Percentiles rank a stretch among this genome's conserved stretches.
Conservation (phyloP, 2,888 invertebrate species). For the Campaea margaritaria region DNA sequence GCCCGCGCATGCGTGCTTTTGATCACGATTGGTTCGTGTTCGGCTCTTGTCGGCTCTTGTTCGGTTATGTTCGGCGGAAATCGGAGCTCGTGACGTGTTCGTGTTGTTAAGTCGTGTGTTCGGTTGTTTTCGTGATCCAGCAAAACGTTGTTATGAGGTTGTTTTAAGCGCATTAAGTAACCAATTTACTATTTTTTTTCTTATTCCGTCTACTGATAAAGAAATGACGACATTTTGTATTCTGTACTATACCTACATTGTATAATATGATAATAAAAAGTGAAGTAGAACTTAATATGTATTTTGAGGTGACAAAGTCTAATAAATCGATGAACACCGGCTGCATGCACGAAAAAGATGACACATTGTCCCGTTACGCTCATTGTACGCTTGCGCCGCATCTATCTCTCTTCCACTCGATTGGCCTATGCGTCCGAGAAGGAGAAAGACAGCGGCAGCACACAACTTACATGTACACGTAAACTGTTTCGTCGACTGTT, state of each 20-base stretch:
- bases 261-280: too few species aligned
- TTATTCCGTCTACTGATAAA: background rate
- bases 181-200: slow-evolving; percentile 12
- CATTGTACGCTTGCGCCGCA: too few species aligned
- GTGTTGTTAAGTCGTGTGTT: slow-evolving; percentile 51
- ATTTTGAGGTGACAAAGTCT: background rate
- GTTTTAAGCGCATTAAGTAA: slow-evolving; percentile 11
- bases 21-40: slow-evolving; percentile 24
- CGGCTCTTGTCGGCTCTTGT: slow-evolving; percentile 10
- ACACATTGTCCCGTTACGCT: too few species aligned
- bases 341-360: too few species aligned
- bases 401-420: too few species aligned
- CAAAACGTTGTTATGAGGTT: slow-evolving; percentile 43
- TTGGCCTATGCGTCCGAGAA: too few species aligned
- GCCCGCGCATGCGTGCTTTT: slow-evolving; percentile 12
- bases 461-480: too few species aligned
- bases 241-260: too few species aligned
- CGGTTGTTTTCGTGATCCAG: slow-evolving; percentile 49
- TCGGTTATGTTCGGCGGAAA: slow-evolving; percentile 46
- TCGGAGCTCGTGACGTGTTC: slow-evolving; percentile 52
- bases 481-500: too few species aligned
- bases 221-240: background rate
- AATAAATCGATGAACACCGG: too few species aligned
- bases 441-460: too few species aligned
- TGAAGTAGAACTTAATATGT: background rate